These are phyloP conservation scores for Heloderma charlesbogerti DNA, from an alignment of 2,113 vertebrate genomes.

Conservation along the genomic window DNA sequence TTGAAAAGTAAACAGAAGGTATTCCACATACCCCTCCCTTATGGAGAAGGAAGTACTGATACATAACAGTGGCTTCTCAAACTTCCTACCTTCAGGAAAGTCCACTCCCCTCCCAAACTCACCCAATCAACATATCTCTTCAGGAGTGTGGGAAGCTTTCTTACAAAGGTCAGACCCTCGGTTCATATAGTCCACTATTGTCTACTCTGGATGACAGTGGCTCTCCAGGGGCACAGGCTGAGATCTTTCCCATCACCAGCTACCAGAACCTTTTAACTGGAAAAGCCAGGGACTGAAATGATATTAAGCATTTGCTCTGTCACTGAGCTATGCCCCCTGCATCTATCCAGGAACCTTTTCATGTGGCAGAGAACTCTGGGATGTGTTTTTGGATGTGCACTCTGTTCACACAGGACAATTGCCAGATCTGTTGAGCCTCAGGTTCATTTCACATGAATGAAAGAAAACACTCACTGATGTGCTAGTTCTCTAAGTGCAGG, in stretches of 20 bases:
- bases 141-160: neutral
- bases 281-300: neutral
- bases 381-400: neutral
- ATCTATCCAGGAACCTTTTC: neutral
- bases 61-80: neutral
- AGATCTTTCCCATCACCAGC: neutral
- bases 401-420: neutral
- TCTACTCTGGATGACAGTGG: neutral
- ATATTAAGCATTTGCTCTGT: neutral
- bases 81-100: neutral
- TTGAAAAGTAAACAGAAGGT: slow-evolving; percentile 55
- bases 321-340: neutral
- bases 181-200: neutral
- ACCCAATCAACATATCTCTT: neutral
- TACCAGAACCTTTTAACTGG: neutral
- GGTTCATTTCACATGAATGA: too few species aligned
- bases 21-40: neutral
- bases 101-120: neutral
- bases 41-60: slow-evolving; percentile 57
- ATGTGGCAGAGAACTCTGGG: neutral
- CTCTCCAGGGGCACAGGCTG: too few species aligned
- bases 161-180: neutral
- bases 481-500: too few species aligned
- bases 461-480: too few species aligned
- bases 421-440: too few species aligned